Evolutionary conservation across 2,888 invertebrate species (phyloP).

Genomic region (Lydus trimaculatus): DNA sequence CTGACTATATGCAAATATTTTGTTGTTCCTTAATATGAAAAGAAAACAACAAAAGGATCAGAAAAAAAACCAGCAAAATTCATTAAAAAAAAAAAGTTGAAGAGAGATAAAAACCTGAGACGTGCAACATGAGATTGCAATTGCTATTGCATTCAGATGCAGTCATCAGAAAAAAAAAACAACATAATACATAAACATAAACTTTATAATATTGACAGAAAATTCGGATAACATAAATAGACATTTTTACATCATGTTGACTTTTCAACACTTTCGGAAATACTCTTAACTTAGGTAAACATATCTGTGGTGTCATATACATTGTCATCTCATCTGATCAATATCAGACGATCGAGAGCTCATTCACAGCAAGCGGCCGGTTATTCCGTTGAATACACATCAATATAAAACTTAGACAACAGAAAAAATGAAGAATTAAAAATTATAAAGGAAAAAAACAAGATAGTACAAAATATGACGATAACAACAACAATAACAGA

Average conservation of each 20-base stretch:
- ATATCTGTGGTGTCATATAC: constrained; percentile 33
- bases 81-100: background rate
- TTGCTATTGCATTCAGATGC: constrained; percentile 32
- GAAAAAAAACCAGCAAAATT: background rate
- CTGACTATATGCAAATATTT: constrained; percentile 52
- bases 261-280: constrained; percentile 34
- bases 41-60: constrained; percentile 24
- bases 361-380: background rate
- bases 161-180: background rate
- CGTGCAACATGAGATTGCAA: constrained; percentile 45
- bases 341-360: constrained; percentile 15
- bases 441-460: background rate
- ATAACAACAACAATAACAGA: background rate
- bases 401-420: background rate
- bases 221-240: constrained; percentile 24
- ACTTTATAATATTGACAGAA: constrained; percentile 6
- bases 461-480: background rate
- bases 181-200: background rate
- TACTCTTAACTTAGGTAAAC: constrained; percentile 35
- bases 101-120: constrained; percentile 21
- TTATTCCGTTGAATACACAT: background rate
- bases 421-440: background rate
- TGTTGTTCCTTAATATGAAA: constrained; percentile 38
- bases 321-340: constrained; percentile 31
- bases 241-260: constrained; percentile 32